A percentile compares a stretch with the other conserved stretches of the same genome.
phyloP scores from a whole-genome alignment of 35 echinoderm and acorn worm genomes.

The Anneissia japonica region DNA sequence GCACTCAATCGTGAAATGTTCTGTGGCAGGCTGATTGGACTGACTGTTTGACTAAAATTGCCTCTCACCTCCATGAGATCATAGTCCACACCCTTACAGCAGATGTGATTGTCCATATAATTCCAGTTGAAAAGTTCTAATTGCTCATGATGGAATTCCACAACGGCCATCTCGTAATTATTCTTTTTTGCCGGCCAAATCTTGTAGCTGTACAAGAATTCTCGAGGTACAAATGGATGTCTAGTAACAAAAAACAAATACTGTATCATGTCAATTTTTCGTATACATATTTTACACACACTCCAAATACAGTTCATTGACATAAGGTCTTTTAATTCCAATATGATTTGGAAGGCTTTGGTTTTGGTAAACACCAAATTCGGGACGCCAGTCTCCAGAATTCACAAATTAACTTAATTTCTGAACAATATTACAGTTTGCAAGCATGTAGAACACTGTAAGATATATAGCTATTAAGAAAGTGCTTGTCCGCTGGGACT shows the following conservation, averaged over 20 bases:
- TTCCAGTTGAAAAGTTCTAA: constrained; percentile 84
- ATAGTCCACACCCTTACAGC: constrained; percentile 15
- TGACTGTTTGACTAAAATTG: too few species aligned
- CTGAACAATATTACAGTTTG: too few species aligned
- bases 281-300: background rate
- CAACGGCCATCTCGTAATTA: constrained; percentile 21
- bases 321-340: background rate
- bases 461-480: too few species aligned
- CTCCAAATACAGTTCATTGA: background rate
- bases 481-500: too few species aligned
- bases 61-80: background rate
- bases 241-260: background rate
- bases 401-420: too few species aligned
- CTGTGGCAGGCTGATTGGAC: too few species aligned
- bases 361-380: too few species aligned
- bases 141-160: constrained; percentile 54
- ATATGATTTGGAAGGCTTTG: background rate
- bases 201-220: constrained; percentile 48
- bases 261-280: background rate
- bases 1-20: too few species aligned
- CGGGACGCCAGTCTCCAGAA: too few species aligned
- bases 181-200: constrained; percentile 59
- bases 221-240: background rate
- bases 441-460: too few species aligned
- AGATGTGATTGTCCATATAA: constrained; percentile 88